Conservation (phyloP, 2,888 invertebrate genomes). For the Drosophila ochracea region DNA sequence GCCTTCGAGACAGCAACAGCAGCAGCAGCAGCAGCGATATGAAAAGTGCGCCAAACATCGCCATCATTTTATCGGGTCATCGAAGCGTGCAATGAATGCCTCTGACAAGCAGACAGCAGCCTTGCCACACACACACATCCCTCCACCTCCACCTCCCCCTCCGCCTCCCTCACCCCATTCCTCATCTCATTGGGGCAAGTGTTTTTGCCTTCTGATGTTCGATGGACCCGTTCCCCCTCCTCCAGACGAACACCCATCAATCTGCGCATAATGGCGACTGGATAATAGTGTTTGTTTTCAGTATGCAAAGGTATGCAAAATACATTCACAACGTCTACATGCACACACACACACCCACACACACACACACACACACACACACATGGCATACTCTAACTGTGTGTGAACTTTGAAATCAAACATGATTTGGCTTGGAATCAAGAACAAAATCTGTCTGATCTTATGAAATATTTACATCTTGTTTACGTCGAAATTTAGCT, state of each 20-base stretch:
- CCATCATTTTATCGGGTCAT: conserved; percentile 68
- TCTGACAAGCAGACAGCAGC: conserved; percentile 13
- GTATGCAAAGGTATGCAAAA: conserved; percentile 72
- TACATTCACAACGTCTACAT: conserved; percentile 39
- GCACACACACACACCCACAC: conserved; percentile 6
- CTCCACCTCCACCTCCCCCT: conserved; percentile 9
- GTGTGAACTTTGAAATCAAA: neutral
- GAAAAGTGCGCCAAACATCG: conserved; percentile 46
- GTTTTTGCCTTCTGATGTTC: conserved; percentile 30
- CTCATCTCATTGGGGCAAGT: conserved; percentile 37
- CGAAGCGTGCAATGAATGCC: conserved; percentile 61
- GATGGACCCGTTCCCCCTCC: conserved; percentile 8
- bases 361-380: conserved; percentile 11
- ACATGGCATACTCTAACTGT: conserved; percentile 27
- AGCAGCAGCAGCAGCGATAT: neutral
- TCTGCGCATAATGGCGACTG: conserved; percentile 72
- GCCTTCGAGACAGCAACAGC: conserved; percentile 23
- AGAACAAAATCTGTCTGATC: neutral
- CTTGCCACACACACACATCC: conserved; percentile 7
- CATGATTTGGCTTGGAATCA: neutral
- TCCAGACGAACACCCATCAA: conserved; percentile 67
- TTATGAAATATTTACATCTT: neutral
- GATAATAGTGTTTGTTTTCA: conserved; percentile 73
- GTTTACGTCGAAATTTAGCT: neutral
- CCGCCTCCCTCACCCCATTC: rapidly evolving